Evolutionary conservation across 2,888 invertebrate genomes (phyloP), one percentile per base, ranked within the genome.

Genomic region (Quadroppia sp.): DNA sequence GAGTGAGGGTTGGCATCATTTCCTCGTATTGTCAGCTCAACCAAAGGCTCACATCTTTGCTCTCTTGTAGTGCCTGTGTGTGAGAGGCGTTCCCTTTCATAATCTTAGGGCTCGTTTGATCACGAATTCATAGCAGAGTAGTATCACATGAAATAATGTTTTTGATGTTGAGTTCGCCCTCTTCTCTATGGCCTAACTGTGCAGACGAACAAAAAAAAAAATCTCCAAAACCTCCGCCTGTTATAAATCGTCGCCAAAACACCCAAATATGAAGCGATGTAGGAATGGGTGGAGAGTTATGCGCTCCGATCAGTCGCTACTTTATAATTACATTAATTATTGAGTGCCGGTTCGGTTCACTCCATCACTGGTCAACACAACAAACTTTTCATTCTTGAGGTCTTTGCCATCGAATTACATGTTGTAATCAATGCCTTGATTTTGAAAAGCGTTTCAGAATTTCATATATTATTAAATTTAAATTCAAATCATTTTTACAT

Each of bases 301-400:
- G 25, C 40, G 13, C 32, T 64, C 23, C 42, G 23, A 69, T 69
- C 40, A 45, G 40, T 20, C 69, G 69, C 69, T 69, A 69, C 69
- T 69, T 69, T 20, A 69, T 69, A 69, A 69, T 69, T 69, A 69
- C 69, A 40, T 69, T 69, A 69, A 69, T 69, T 69, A 69, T 45
- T 42, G 45, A 69, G 42, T 69, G 17, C 30, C 64, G 64, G 42
- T 69, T n/a, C 30, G 36, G 64, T 64, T 64, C 61, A 28, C 36
- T 36, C 15, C 50, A 28, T 32, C 28, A 13, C 61, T 53, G 53
- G 20, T 25, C 53, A 53, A 53, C 30, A 56, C 56, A n/a, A n/a
- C n/a, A n/a, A n/a, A n/a, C n/a, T n/a, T n/a, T n/a, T n/a, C n/a
- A n/a, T n/a, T n/a, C n/a, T n/a, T n/a, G n/a, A n/a, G n/a, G n/a